These are phyloP conservation scores for Emydura subglobosa DNA, from an alignment of 2,113 vertebrate genomes.

Conservation along the genomic window DNA sequence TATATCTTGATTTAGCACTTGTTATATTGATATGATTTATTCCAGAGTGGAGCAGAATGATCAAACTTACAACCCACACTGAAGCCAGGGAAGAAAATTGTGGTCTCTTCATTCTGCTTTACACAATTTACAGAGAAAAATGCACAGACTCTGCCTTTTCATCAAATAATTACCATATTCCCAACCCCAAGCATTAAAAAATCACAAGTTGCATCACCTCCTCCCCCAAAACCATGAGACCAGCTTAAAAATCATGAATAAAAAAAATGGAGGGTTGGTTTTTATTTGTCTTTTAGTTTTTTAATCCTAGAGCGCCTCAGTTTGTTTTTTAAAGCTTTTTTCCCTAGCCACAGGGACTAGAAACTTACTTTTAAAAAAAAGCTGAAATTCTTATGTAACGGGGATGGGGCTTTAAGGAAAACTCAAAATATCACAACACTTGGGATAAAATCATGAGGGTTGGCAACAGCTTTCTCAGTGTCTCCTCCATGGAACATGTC, in stretches of 20 bases:
- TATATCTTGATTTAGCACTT: fast-evolving
- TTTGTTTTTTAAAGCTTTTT: background rate
- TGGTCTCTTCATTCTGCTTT: background rate
- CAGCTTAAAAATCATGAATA: background rate
- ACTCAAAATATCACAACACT: background rate
- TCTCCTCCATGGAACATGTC: fast-evolving
- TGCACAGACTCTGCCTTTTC: background rate
- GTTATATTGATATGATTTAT: background rate
- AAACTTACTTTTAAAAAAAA: background rate
- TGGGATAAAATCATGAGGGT: background rate
- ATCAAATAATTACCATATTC: background rate
- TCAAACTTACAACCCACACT: background rate
- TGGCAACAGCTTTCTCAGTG: background rate
- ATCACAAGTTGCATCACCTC: background rate
- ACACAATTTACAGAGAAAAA: background rate
- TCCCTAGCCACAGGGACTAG: background rate
- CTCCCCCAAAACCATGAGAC: background rate
- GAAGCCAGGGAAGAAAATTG: background rate
- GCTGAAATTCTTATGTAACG: background rate
- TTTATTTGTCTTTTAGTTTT: background rate
- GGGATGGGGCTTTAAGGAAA: background rate
- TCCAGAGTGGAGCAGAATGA: background rate
- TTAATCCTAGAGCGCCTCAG: background rate
- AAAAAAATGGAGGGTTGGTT: background rate
- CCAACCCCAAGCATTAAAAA: background rate